These are phyloP conservation scores for Petrolisthes manimaculis DNA, from an alignment of 2,888 invertebrate genomes.

Conservation along the genomic window DNA sequence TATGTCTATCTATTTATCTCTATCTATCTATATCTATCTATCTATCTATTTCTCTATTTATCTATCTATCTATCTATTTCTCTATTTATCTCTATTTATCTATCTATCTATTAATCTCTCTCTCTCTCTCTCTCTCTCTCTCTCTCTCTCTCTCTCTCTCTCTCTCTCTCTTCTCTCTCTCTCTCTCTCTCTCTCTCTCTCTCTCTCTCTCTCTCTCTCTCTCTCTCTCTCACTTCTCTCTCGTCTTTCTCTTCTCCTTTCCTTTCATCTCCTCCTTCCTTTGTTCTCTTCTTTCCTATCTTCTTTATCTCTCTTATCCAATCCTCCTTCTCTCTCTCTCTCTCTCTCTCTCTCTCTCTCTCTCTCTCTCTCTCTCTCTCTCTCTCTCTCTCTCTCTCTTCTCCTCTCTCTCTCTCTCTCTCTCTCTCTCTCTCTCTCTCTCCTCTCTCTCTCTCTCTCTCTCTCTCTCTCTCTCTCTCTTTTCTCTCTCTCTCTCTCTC, in stretches of 20 bases:
- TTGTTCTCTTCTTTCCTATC: not conserved
- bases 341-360: slow-evolving; percentile 8
- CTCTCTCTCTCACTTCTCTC: not conserved
- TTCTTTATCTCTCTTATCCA: not conserved
- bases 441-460: too few species aligned
- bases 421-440: slow-evolving; percentile 1
- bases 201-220: slow-evolving; percentile 3
- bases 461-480: too few species aligned
- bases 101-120: too few species aligned
- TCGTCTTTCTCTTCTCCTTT: not conserved
- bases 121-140: too few species aligned
- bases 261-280: not conserved
- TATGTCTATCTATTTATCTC: not conserved
- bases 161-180: not conserved
- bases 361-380: slow-evolving; percentile 13
- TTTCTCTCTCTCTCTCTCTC: not conserved
- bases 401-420: not conserved
- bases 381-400: slow-evolving; percentile 12
- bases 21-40: not conserved
- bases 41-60: not conserved
- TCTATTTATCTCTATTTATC: too few species aligned
- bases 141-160: not conserved
- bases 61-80: too few species aligned
- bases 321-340: not conserved
- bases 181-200: not conserved